These are phyloP conservation scores for Conus ventricosus DNA, from an alignment of 1,140 invertebrate species.

Conservation along the genomic window DNA sequence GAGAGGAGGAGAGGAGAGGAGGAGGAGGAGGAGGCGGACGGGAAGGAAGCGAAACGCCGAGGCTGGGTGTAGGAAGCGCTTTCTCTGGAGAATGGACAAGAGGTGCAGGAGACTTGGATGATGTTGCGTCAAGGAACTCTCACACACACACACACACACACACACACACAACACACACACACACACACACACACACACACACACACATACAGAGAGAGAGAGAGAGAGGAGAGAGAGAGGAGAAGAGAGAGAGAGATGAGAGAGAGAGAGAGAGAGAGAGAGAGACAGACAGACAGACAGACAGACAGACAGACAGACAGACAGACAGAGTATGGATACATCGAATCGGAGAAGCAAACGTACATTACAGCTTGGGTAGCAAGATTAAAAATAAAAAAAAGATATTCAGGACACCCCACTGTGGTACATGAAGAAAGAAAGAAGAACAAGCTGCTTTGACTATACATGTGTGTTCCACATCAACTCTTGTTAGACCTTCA, in stretches of 20 bases:
- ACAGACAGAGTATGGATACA: background rate
- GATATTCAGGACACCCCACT: no score
- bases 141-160: background rate
- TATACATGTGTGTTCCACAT: no score
- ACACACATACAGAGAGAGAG: no score
- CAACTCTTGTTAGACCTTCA: no score
- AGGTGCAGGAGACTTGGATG: no score
- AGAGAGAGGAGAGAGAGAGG: background rate
- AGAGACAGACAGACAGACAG: background rate
- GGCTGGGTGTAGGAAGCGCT: background rate
- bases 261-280: background rate
- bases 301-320: background rate
- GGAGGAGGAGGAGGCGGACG: background rate
- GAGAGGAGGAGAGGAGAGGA: background rate
- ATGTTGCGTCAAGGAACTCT: no score
- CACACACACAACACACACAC: no score
- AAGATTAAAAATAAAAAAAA: background rate
- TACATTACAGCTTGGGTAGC: background rate
- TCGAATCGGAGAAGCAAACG: background rate
- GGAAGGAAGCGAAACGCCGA: background rate
- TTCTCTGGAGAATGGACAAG: background rate
- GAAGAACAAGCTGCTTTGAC: background rate
- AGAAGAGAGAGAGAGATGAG: background rate
- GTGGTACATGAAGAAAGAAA: background rate
- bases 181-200: no score